A percentile compares a stretch with the other conserved stretches of the same genome.
Evolutionary conservation across 2,113 vertebrate species (phyloP).

Genomic region (Nothoprocta pentlandii): DNA sequence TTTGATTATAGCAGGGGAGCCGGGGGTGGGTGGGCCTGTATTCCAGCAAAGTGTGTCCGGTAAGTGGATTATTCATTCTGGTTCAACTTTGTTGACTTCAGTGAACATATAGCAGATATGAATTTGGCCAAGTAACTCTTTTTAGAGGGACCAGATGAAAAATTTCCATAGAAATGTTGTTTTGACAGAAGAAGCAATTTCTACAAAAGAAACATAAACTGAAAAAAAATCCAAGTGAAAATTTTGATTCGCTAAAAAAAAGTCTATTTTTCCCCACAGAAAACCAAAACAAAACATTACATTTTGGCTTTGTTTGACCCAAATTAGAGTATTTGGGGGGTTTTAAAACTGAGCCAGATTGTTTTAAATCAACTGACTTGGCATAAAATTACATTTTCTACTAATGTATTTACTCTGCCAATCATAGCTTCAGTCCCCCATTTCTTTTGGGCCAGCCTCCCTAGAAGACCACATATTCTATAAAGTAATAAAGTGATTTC

Average conservation of each 20-base stretch:
- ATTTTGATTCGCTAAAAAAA: background rate
- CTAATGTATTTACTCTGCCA: constrained; percentile 35
- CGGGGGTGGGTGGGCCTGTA: background rate
- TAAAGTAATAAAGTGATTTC: constrained; percentile 22
- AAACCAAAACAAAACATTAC: background rate
- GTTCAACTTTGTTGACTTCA: background rate
- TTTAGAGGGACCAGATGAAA: background rate
- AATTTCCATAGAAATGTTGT: background rate
- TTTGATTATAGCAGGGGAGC: background rate
- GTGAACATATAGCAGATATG: background rate
- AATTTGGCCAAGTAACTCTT: background rate
- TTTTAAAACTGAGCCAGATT: constrained; percentile 58
- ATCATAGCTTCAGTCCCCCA: constrained; percentile 12
- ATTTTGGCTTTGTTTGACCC: constrained; percentile 35
- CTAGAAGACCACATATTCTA: constrained; percentile 31
- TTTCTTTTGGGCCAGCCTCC: constrained; percentile 55
- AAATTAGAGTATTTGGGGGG: background rate
- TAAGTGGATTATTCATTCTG: background rate
- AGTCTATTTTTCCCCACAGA: background rate
- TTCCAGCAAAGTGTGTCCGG: background rate
- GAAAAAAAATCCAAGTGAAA: background rate
- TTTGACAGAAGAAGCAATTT: background rate
- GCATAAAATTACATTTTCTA: constrained; percentile 38
- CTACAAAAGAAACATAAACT: background rate
- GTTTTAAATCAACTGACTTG: constrained; percentile 51